Evolutionary conservation across 2,888 invertebrate species (phyloP), one percentile per base, ranked within the genome.

Genomic region (Stenolophus ochropezus): DNA sequence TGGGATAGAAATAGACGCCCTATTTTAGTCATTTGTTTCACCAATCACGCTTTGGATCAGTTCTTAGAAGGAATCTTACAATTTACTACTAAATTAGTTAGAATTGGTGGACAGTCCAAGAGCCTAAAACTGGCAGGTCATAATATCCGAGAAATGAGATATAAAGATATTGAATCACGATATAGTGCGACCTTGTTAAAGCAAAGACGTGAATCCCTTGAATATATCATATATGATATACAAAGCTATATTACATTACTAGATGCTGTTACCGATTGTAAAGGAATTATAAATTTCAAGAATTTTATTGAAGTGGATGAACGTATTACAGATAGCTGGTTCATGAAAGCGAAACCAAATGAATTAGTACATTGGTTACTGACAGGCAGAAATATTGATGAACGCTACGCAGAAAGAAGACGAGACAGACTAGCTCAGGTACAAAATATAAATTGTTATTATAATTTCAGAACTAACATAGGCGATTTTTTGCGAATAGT

Each of bases 41-140:
- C 96, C 4, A 97, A 97, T 89, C 96, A 96, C 87, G 96, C 96
- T 3, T 89, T 97, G 58, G 97, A 97, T 89, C 96, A 96, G 87
- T 96, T 97, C 87, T 88, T 97, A 47, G 93, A 95, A 87, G 94
- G 94, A 5, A 89, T 95, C 6, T 86, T 93, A 0, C 85, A 88
- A 21, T 89, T 91, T 1, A 94, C 94, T 0, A 86, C 90, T 0
- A 90, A 90, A 82, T 90, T 96, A 81, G 89, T 95, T 0, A 91
- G 96, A 82, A 90, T 96, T 79, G 96, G 96, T 0, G 92, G 93
- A 25, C 93, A 94, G 85, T 93, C 93, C 2, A 93, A 93, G 85
- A 92, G 91, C 86, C 90, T 91, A 82, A 85, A 87, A 3, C 85
- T 95, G 42, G 88, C 91, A 80, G 86, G 90, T 49, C 93, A 90